Percentiles rank a stretch among this genome's conserved stretches.
These are phyloP conservation scores for Dicaeum eximium DNA, from an alignment of 2,113 vertebrate species.

Conservation along the genomic window DNA sequence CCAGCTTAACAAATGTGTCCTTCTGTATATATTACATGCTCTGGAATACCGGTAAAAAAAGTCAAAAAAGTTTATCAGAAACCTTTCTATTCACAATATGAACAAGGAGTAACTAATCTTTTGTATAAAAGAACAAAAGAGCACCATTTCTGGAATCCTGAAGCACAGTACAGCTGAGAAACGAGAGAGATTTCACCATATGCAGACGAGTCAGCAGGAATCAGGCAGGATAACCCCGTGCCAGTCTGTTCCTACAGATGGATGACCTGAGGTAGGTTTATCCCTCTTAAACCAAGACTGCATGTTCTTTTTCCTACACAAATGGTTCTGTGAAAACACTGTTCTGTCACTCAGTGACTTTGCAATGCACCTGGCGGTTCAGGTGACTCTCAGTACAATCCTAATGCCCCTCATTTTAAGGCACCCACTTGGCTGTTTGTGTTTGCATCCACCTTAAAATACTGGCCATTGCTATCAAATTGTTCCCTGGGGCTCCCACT, in stretches of 20 bases:
- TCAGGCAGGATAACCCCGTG: neutral
- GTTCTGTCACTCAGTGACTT: slow-evolving; percentile 45
- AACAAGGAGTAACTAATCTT: slow-evolving; percentile 78
- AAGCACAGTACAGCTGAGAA: slow-evolving; percentile 66
- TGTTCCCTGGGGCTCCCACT: neutral
- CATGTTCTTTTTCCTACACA: neutral
- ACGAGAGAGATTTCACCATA: slow-evolving; percentile 19
- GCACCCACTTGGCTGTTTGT: slow-evolving; percentile 63
- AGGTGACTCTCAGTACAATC: neutral
- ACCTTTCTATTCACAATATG: slow-evolving; percentile 88
- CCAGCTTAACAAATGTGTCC: slow-evolving; percentile 90
- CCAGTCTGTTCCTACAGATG: slow-evolving; percentile 56
- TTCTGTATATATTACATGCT: slow-evolving; percentile 95
- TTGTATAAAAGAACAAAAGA: slow-evolving; percentile 74
- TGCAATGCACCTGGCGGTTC: neutral
- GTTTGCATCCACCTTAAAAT: slow-evolving; percentile 45
- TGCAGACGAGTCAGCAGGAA: slow-evolving; percentile 1
- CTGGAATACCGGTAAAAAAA: slow-evolving; percentile 85
- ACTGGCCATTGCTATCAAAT: slow-evolving; percentile 18
- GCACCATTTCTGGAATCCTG: slow-evolving; percentile 84
- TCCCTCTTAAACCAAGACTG: slow-evolving; percentile 64
- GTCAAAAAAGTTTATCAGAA: slow-evolving; percentile 77
- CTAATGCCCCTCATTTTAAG: slow-evolving; percentile 70
- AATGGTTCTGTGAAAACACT: neutral
- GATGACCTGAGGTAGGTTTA: slow-evolving; percentile 75